phyloP scores from a whole-genome alignment of 92 coral and sea anemone genomes.

The Virgularia gustaviana region DNA sequence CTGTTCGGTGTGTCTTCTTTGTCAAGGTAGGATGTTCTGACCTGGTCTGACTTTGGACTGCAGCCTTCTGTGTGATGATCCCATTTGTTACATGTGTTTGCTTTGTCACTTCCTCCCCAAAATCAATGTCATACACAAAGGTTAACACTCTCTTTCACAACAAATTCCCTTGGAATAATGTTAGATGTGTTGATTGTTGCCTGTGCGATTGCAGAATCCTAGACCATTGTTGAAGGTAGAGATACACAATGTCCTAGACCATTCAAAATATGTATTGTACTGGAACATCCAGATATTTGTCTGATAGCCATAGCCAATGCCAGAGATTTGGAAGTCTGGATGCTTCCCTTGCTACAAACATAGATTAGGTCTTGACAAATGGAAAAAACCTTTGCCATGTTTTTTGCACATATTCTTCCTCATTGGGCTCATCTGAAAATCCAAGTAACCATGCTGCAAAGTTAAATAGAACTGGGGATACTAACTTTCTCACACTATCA shows the following conservation, averaged over 20 bases:
- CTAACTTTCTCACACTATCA: constrained; percentile 44
- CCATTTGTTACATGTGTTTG: constrained; percentile 50
- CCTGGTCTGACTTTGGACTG: constrained; percentile 17
- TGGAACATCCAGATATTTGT: too few species aligned
- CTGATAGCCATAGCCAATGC: constrained; percentile 50
- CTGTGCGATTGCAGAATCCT: constrained; percentile 44
- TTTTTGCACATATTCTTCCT: constrained; percentile 27
- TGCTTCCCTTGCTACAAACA: constrained; percentile 5
- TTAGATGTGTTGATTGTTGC: constrained; percentile 20
- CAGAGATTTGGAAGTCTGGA: constrained; percentile 41
- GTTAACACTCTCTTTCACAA: constrained; percentile 15
- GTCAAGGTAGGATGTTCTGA: constrained; percentile 19
- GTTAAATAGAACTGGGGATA: constrained; percentile 46
- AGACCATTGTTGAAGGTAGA: constrained; percentile 48
- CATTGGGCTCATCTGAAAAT: constrained; percentile 45
- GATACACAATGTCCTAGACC: too few species aligned
- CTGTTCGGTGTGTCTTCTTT: too few species aligned
- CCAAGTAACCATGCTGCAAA: constrained; percentile 50
- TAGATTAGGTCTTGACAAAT: constrained; percentile 47
- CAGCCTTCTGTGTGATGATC: constrained; percentile 34
- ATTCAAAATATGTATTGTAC: too few species aligned
- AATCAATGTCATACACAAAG: constrained; percentile 42
- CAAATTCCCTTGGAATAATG: constrained; percentile 41
- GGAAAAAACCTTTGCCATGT: constrained; percentile 40
- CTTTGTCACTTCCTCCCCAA: constrained; percentile 42